A percentile compares a stretch with the other conserved stretches of the same genome.
Evolutionary conservation across 1,140 invertebrate genomes (phyloP).

Genomic region (Cherax destructor): DNA sequence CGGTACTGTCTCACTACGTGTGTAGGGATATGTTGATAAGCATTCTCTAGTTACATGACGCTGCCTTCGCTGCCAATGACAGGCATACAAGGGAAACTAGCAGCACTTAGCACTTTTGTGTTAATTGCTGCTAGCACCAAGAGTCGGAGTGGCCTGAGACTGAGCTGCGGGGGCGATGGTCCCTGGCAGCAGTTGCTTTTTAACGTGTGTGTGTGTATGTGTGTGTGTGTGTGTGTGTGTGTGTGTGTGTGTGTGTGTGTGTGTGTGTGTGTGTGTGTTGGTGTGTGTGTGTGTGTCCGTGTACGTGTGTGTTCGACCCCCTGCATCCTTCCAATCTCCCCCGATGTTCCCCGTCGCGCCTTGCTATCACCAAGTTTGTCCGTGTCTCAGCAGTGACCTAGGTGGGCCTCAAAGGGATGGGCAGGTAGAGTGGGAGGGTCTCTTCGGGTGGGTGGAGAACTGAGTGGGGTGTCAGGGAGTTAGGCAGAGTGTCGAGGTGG

Average conservation of each 20-base stretch:
- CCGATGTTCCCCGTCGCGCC: constrained; percentile 18
- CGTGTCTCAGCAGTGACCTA: not conserved
- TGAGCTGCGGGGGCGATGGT: too few species aligned
- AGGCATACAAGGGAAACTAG: too few species aligned
- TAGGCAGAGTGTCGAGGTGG: too few species aligned
- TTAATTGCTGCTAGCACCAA: too few species aligned
- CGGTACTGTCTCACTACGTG: too few species aligned
- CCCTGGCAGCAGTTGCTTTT: not conserved
- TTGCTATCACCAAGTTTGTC: constrained; percentile 43
- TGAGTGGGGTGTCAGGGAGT: too few species aligned
- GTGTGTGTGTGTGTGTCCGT: constrained; percentile 16
- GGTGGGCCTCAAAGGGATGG: not conserved
- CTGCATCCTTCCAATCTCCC: constrained; percentile 6
- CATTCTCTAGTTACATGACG: too few species aligned
- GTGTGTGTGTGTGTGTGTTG: constrained; percentile 26
- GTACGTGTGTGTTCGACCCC: not conserved
- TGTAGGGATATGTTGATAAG: too few species aligned
- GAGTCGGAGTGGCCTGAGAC: too few species aligned
- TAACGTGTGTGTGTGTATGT: not conserved
- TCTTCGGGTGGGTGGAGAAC: not conserved
- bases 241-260: constrained; percentile 24
- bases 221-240: constrained; percentile 34
- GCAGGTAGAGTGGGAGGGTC: not conserved
- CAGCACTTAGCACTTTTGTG: too few species aligned
- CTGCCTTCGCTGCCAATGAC: too few species aligned